Evolutionary conservation across 2,888 invertebrate genomes (phyloP).

Genomic region (Drosophila borealis): DNA sequence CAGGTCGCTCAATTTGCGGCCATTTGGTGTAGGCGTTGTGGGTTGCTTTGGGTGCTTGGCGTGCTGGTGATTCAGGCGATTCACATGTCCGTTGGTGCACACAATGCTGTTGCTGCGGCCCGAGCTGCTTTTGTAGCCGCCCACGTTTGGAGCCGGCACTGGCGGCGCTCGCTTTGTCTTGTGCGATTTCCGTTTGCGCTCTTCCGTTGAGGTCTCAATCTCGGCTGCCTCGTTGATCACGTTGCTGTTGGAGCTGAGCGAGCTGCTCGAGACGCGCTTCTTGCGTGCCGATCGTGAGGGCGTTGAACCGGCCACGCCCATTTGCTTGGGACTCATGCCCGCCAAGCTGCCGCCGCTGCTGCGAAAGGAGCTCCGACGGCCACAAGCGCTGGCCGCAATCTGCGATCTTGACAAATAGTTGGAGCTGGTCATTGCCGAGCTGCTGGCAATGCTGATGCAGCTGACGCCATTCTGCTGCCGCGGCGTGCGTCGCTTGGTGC

Average conservation of each 20-base stretch:
- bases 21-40: conserved; percentile 30
- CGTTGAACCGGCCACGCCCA: conserved; percentile 68
- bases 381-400: conserved; percentile 64
- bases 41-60: conserved; percentile 61
- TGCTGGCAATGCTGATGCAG: conserved; percentile 91
- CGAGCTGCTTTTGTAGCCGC: conserved; percentile 29
- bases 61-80: conserved; percentile 43
- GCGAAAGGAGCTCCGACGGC: conserved; percentile 81
- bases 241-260: conserved; percentile 87
- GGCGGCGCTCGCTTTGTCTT: conserved; percentile 87
- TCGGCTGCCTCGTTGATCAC: conserved; percentile 85
- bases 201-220: conserved; percentile 85
- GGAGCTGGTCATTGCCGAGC: conserved; percentile 85
- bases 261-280: conserved; percentile 89
- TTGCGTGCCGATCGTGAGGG: conserved; percentile 91
- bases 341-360: conserved; percentile 66
- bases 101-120: conserved; percentile 46
- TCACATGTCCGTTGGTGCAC: conserved; percentile 72
- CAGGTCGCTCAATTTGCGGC: conserved; percentile 44
- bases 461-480: conserved; percentile 91
- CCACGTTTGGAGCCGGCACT: conserved; percentile 82
- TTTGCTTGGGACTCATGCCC: conserved; percentile 43
- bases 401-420: conserved; percentile 81
- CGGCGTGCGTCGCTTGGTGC: conserved; percentile 86
- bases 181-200: conserved; percentile 87